Conservation (phyloP, 2,888 invertebrate genomes). For the Parnassius mnemosyne region DNA sequence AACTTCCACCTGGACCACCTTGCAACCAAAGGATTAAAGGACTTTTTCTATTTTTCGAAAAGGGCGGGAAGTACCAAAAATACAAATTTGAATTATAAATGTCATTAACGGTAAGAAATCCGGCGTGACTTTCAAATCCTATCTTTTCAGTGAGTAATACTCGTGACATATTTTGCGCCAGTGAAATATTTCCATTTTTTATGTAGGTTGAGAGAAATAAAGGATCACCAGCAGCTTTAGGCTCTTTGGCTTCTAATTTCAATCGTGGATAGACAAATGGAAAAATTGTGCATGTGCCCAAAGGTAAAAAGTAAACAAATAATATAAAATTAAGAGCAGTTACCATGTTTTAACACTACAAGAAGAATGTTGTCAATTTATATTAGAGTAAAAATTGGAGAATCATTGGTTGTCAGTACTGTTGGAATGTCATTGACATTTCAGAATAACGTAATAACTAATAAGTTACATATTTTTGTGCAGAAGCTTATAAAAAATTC, state of each 20-base stretch:
- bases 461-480: too few species aligned
- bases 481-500: too few species aligned
- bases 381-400: too few species aligned
- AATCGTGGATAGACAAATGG: slow-evolving; percentile 61
- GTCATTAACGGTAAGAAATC: slow-evolving; percentile 82
- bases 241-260: slow-evolving; percentile 42
- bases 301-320: slow-evolving; percentile 14
- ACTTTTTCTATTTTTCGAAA: slow-evolving; percentile 55
- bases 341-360: slow-evolving; percentile 7
- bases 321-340: slow-evolving; percentile 9
- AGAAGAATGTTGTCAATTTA: too few species aligned
- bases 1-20: slow-evolving; percentile 80
- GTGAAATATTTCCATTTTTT: slow-evolving; percentile 66
- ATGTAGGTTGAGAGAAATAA: slow-evolving; percentile 81
- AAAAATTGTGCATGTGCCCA: slow-evolving; percentile 11
- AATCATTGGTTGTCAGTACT: too few species aligned
- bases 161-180: slow-evolving; percentile 65
- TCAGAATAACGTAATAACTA: too few species aligned
- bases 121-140: slow-evolving; percentile 78
- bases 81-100: slow-evolving; percentile 79
- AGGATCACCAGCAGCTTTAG: slow-evolving; percentile 57
- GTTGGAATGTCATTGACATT: too few species aligned
- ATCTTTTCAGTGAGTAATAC: slow-evolving; percentile 57
- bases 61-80: slow-evolving; percentile 84
- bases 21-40: slow-evolving; percentile 81